These are phyloP conservation scores for Trididemnum miniatum DNA, from an alignment of 23 tunicate species.

Conservation along the genomic window DNA sequence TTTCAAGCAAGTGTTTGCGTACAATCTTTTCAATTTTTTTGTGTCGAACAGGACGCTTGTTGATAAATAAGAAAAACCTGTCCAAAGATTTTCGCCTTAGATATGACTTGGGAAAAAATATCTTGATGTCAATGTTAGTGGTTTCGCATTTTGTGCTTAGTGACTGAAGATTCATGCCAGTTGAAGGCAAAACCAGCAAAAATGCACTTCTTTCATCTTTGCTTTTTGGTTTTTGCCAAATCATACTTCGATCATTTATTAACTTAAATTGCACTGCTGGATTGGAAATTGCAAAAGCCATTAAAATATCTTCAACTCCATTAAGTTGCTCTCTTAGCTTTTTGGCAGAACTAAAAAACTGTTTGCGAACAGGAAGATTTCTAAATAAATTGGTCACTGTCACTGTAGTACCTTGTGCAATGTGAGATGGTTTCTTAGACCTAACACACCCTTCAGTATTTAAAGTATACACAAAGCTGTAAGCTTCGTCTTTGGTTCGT, in stretches of 20 bases:
- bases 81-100: conserved; percentile 45
- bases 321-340: conserved; percentile 67
- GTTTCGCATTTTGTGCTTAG: neutral
- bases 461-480: conserved; percentile 50
- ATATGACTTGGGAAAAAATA: conserved; percentile 14
- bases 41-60: conserved; percentile 67
- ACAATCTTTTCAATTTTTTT: conserved; percentile 65
- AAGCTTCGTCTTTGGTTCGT: conserved; percentile 58
- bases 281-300: conserved; percentile 52
- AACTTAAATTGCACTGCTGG: conserved; percentile 38
- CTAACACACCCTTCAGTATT: conserved; percentile 43
- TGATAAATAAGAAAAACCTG: conserved; percentile 46
- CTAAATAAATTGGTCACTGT: conserved; percentile 42
- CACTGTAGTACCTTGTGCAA: conserved; percentile 69
- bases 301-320: conserved; percentile 45
- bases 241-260: conserved; percentile 37
- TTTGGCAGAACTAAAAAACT: conserved; percentile 40
- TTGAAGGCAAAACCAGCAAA: conserved; percentile 20
- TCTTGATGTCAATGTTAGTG: neutral
- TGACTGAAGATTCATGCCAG: neutral
- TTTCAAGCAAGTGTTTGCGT: neutral
- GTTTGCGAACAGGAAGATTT: conserved; percentile 77
- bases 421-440: conserved; percentile 58
- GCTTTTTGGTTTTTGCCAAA: conserved; percentile 57
- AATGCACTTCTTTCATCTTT: conserved; percentile 26